Conservation (phyloP, 2,797 vertebrate species). For the Craterocephalus amniculus region DNA sequence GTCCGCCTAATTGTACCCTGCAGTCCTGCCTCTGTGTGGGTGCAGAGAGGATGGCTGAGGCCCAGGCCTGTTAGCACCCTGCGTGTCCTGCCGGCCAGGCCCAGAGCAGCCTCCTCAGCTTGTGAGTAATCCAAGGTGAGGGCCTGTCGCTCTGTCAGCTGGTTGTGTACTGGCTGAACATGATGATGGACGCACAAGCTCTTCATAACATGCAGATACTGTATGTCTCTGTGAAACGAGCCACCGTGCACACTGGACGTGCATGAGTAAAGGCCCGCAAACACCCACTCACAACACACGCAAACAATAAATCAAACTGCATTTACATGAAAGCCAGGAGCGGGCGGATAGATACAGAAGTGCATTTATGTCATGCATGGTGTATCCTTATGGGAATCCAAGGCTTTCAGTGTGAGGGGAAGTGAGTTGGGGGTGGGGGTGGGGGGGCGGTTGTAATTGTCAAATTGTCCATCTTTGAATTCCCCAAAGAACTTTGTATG, state of each 20-base stretch:
- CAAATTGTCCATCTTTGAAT: slow-evolving; percentile 76
- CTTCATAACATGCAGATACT: slow-evolving; percentile 25
- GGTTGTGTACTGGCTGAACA: slow-evolving; percentile 61
- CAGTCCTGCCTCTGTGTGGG: slow-evolving; percentile 78
- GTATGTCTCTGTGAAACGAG: slow-evolving; percentile 34
- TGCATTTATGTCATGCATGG: slow-evolving; percentile 62
- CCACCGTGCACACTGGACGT: neutral
- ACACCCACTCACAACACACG: slow-evolving; percentile 42
- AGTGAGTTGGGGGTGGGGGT: neutral
- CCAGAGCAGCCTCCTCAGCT: slow-evolving; percentile 70
- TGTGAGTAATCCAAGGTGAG: slow-evolving; percentile 78
- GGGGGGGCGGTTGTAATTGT: slow-evolving; percentile 59
- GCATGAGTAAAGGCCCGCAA: slow-evolving; percentile 19
- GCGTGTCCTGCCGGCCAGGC: slow-evolving; percentile 73
- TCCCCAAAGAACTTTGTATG: slow-evolving; percentile 76
- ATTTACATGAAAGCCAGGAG: slow-evolving; percentile 66
- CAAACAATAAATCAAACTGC: slow-evolving; percentile 71
- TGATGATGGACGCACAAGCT: slow-evolving; percentile 61
- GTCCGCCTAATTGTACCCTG: slow-evolving; percentile 86
- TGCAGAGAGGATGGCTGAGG: slow-evolving; percentile 67
- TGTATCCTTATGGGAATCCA: slow-evolving; percentile 66
- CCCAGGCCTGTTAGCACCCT: slow-evolving; percentile 68
- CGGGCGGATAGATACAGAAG: slow-evolving; percentile 53
- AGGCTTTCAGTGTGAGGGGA: slow-evolving; percentile 36
- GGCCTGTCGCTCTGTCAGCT: slow-evolving; percentile 75